Base-by-base conservation (phyloP, 2,888 invertebrate species). In the Sinelater perroti region DNA sequence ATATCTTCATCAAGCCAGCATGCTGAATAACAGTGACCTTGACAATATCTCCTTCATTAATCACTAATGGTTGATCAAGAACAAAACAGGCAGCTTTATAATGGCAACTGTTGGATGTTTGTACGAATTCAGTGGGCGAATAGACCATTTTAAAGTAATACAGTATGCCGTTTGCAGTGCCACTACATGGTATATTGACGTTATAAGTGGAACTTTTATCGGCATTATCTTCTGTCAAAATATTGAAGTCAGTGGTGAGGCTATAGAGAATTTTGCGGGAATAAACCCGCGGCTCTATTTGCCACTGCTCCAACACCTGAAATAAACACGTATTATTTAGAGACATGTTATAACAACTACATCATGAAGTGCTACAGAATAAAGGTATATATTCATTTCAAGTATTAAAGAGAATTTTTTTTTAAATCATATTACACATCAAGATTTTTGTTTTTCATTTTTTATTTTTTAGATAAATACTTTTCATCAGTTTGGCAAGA, bases 131-230 rank as follows among this genome's bases (percentile, higher is more conserved):
- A 16, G 77, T 72, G 45, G 81, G 75, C 63, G 80, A 74, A 14
- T 82, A 67, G 58, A 81, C 77, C 38, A 84, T 75, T n/a, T 75
- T 74, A 62, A 80, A 85, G 83, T 85, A 85, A 63, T 83, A 82
- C 13, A 84, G 71, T 53, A 85, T 75, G 2, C 80, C 83, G 73
- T 82, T 83, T 0, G 80, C 76, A 33, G 69, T 52, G 1, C 84
- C 84, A 78, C 35, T 8, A 71, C 65, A 47, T 72, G 72, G 54
- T 58, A 5, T 64, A n/a, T 16, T 14, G 7, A 35, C n/a, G n/a
- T n/a, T n/a, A n/a, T n/a, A n/a, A 11, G 4, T 35, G 11, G 16
- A 6, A 16, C 1, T 7, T 1, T 2, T 2, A 7, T 38, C 20
- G 3, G 4, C 10, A 21, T 21, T 8, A 2, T 7, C 5, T n/a